Base-by-base conservation (phyloP, 2,888 invertebrate genomes). In the Orthonevra nobilis region DNA sequence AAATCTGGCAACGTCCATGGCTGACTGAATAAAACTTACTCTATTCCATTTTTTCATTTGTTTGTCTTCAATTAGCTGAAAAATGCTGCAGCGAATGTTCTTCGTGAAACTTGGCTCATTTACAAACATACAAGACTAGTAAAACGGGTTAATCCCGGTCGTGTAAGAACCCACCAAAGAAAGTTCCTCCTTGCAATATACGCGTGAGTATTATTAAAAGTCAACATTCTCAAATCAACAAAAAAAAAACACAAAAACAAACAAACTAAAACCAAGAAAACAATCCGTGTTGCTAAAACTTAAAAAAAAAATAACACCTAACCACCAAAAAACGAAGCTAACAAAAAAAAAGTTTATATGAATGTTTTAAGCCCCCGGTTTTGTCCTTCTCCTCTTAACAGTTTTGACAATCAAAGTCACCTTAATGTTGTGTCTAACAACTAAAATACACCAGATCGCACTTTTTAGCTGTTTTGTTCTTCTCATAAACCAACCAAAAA, bases 181-280 rank as follows among this genome's bases (percentile, higher is more conserved):
- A 99, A 99, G 91, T 99, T 99, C 91, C 93, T 99, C 84, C 93
- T 99, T 90, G 99, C 99, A 85, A 99, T 99, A 90, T 99, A 99
- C 91, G 97, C 97, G 99, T 99, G 92, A 88, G 89, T 88, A 87
- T 87, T 86, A 34, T 60, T 36, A 48, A 60, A 40, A 50, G 42
- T 46, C 54, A 36, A 46, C 54, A 54, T 46, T 60, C 66, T 69
- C 81, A 83, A 79, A 64, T 60, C 15, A 52, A 63, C 56, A 46
- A 14, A 40, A 38, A 42, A 26, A 58, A 30, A 54, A 54, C 32
- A 44, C 63, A 52, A 46, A 42, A 52, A 61, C 46, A 34, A 40
- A 30, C 23, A 46, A 40, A 64, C 15, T 38, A 56, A 58, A 36
- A 56, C n/a, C 14, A 48, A 23, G 34, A 48, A 48, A 38, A 42